Base-by-base conservation (phyloP, 2,797 vertebrate genomes). In the Acanthurus leucopareius region DNA sequence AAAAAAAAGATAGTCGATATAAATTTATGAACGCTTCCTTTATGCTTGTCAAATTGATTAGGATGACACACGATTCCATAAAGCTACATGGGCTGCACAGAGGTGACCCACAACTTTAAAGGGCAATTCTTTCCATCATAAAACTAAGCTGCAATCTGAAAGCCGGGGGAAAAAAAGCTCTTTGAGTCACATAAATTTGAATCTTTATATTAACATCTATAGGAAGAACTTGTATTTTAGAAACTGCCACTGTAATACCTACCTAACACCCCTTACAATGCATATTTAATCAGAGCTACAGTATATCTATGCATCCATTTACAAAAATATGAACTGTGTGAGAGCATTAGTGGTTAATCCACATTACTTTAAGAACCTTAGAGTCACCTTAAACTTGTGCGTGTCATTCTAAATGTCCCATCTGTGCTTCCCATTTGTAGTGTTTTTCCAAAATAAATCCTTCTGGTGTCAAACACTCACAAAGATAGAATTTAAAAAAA, bases 41-140 rank as follows among this genome's bases (percentile, higher is more conserved):
- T 77, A 62, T 62, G 73, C 69, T 58, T 75, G 72, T 84, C 70
- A 84, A 57, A 84, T 59, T 83, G 71, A 82, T 83, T 85, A 76
- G 51, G 60, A 64, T 69, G 73, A 76, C 67, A 75, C 10, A 20
- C 69, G 62, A 66, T 78, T 75, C 70, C 63, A 76, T 70, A 67
- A 80, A 68, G 63, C 4, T 32, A 66, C 52, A 22, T 45, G n/a
- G 67, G 8, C 20, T 45, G 53, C 38, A 44, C 25, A 62, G 77
- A 69, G 66, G 16, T 83, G 88, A 90, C 82, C 77, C 42, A 42
- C 53, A 81, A 78, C 70, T 78, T 79, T 20, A 82, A 78, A 75
- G 70, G 83, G 58, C 77, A 84, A 73, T 38, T 72, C 48, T 77
- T 69, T 79, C 53, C 47, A 72, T 86, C 86, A 76, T 80, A 63